Evolutionary conservation across 2,797 vertebrate genomes (phyloP).

Genomic region (Pseudotriccus pelzelni): DNA sequence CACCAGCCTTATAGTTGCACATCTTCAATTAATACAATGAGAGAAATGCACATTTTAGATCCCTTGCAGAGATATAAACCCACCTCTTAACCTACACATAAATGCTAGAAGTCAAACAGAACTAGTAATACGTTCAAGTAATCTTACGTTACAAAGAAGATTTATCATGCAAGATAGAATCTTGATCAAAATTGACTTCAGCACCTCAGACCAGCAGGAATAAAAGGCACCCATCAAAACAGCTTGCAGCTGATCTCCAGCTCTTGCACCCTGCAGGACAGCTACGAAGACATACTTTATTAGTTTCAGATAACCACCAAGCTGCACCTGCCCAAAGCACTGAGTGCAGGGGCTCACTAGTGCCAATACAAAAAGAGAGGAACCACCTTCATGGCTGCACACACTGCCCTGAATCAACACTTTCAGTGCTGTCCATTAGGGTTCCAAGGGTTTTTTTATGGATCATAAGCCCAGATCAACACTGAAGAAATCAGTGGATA

Average conservation of each 20-base stretch:
- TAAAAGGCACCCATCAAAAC: not conserved
- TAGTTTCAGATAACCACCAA: not conserved
- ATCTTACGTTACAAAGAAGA: not conserved
- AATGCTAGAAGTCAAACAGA: not conserved
- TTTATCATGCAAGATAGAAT: not conserved
- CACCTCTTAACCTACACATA: not conserved
- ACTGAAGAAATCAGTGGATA: not conserved
- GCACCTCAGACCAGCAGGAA: not conserved
- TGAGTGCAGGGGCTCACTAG: not conserved
- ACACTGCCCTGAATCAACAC: not conserved
- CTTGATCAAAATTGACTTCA: not conserved
- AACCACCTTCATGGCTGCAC: not conserved
- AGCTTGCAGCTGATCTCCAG: not conserved
- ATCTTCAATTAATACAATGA: not conserved
- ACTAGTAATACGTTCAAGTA: rapidly evolving
- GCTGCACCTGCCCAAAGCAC: not conserved
- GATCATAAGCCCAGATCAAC: not conserved
- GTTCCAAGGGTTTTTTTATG: not conserved
- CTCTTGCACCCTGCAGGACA: not conserved
- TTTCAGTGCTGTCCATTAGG: not conserved
- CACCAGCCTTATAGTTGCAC: not conserved
- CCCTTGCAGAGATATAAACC: not conserved
- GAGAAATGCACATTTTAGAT: not conserved
- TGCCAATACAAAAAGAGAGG: not conserved
- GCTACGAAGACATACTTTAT: not conserved